Conservation (phyloP, 2,888 invertebrate genomes). For the Mantis religiosa region DNA sequence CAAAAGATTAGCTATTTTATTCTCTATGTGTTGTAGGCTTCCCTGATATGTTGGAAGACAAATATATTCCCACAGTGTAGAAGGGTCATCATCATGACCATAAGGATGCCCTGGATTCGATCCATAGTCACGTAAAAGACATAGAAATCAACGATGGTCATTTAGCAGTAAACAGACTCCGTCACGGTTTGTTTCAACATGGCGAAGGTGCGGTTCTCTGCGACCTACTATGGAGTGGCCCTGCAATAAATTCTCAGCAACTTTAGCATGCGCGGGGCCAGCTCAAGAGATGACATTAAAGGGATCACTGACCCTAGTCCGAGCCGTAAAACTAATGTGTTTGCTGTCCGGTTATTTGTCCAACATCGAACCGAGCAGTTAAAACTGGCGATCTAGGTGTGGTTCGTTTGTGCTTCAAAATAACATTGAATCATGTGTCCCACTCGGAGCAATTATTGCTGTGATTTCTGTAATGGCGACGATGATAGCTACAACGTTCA, state of each 20-base stretch:
- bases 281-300: not conserved
- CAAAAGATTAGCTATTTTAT: no score
- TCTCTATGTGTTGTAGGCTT: no score
- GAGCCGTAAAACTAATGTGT: not conserved
- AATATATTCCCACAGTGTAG: no score
- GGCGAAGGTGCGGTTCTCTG: not conserved
- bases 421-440: not conserved
- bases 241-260: not conserved
- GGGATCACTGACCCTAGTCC: not conserved
- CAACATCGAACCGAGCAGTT: not conserved
- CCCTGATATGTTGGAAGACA: no score
- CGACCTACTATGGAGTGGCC: not conserved
- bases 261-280: not conserved
- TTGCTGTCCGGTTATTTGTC: not conserved
- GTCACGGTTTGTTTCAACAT: not conserved
- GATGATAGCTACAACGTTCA: not conserved
- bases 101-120: not conserved
- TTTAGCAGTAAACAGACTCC: not conserved
- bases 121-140: not conserved
- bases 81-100: not conserved
- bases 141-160: not conserved
- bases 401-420: not conserved
- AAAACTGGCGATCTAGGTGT: not conserved
- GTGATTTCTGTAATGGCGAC: not conserved
- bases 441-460: not conserved